A percentile compares a stretch with the other conserved stretches of the same genome.
These are phyloP conservation scores for Spisula subtruncata DNA, from an alignment of 2,888 invertebrate genomes.

Conservation along the genomic window DNA sequence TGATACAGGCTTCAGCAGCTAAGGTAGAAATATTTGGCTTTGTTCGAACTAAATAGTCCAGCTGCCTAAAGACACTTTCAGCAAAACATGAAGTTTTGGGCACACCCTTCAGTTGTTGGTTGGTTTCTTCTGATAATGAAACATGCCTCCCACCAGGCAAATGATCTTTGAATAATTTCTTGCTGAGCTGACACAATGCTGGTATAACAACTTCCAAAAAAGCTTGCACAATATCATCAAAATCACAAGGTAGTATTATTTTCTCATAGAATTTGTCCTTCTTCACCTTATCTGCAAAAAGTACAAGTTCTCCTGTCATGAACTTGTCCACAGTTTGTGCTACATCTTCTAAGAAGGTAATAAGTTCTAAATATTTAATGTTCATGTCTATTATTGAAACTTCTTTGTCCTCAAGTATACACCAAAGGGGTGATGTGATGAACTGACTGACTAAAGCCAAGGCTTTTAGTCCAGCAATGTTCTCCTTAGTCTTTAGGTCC, in stretches of 20 bases:
- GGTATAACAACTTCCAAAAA: constrained; percentile 8
- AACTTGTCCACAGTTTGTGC: constrained; percentile 33
- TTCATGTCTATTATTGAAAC: constrained; percentile 54
- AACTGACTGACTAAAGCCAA: constrained; percentile 39
- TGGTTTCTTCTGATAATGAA: not conserved
- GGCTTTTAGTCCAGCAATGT: constrained; percentile 45
- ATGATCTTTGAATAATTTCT: constrained; percentile 37
- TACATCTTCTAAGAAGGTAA: constrained; percentile 41
- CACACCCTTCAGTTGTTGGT: not conserved
- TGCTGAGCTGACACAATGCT: constrained; percentile 12
- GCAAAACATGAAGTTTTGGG: constrained; percentile 47
- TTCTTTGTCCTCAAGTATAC: constrained; percentile 42
- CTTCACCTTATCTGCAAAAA: not conserved
- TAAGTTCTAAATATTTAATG: constrained; percentile 41
- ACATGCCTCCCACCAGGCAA: constrained; percentile 25
- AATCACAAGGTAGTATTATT: not conserved
- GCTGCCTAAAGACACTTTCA: constrained; percentile 54
- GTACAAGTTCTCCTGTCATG: constrained; percentile 8
- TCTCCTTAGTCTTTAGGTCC: constrained; percentile 45
- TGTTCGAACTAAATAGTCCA: constrained; percentile 42
- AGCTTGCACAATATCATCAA: not conserved
- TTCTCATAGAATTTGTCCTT: not conserved
- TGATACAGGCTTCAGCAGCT: constrained; percentile 45
- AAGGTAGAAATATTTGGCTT: constrained; percentile 42
- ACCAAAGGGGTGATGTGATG: constrained; percentile 54